A percentile compares a stretch with the other conserved stretches of the same genome.
Conservation (phyloP, 2,888 invertebrate genomes). For the Drosophila hamatofila region DNA sequence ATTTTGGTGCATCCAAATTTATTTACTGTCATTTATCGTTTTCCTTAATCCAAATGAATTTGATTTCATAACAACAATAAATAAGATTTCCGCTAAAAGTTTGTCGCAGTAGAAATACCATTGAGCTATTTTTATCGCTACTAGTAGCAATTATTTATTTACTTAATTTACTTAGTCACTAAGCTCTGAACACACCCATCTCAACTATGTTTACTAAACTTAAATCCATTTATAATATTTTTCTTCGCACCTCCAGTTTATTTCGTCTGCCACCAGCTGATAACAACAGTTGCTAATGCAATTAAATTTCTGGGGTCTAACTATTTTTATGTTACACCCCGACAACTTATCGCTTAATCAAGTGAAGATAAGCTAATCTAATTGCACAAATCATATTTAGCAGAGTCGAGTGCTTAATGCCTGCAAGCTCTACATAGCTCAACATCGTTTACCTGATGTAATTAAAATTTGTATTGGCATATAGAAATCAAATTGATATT, state of each 20-base stretch:
- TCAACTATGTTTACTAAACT: background rate
- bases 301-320: slow-evolving; percentile 4
- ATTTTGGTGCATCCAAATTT: no score
- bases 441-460: background rate
- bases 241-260: background rate
- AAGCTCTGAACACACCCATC: background rate
- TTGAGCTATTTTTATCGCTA: background rate
- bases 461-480: background rate
- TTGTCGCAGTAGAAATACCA: background rate
- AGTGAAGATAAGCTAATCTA: slow-evolving; percentile 21
- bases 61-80: background rate
- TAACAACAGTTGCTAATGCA: background rate
- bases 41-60: background rate
- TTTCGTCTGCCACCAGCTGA: background rate
- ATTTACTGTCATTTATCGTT: background rate
- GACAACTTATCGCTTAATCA: background rate
- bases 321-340: slow-evolving; percentile 16
- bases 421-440: background rate
- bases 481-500: background rate
- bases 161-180: background rate
- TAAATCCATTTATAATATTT: background rate
- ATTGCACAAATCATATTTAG: background rate
- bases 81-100: background rate
- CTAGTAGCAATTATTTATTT: background rate
- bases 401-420: background rate